Percentiles rank a stretch among this genome's conserved stretches.
These are phyloP conservation scores for Microctenopoma stevenorrisi DNA, from an alignment of 2,797 vertebrate genomes.

Conservation along the genomic window DNA sequence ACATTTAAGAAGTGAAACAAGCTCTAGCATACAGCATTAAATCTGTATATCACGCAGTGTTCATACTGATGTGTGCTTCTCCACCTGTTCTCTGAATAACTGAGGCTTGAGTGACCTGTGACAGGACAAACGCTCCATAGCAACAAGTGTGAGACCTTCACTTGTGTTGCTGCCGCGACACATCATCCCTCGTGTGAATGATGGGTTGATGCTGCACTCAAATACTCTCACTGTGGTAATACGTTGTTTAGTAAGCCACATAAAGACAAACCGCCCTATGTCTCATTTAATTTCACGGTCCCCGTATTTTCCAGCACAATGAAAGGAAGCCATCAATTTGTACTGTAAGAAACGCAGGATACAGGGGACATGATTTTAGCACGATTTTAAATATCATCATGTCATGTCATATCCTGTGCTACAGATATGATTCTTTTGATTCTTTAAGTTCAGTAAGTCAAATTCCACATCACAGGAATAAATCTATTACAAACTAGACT, in stretches of 20 bases:
- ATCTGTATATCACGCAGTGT: background rate
- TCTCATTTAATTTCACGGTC: too few species aligned
- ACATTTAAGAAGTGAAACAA: background rate
- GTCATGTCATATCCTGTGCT: too few species aligned
- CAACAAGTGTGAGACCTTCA: conserved; percentile 42
- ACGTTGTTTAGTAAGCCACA: too few species aligned
- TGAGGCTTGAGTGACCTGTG: conserved; percentile 5
- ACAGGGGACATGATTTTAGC: background rate
- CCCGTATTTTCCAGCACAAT: background rate
- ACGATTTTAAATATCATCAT: too few species aligned
- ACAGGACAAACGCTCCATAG: conserved; percentile 24
- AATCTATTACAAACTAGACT: background rate
- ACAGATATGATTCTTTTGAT: too few species aligned
- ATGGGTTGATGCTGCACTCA: background rate
- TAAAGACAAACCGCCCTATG: too few species aligned
- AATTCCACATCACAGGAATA: background rate
- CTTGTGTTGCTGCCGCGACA: background rate
- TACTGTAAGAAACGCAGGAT: background rate
- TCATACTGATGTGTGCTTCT: background rate
- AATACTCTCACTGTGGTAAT: too few species aligned
- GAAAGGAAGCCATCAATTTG: background rate
- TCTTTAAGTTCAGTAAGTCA: background rate
- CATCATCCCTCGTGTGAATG: background rate
- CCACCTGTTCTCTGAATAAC: background rate
- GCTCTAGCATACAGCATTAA: background rate